Evolutionary conservation across 2,113 vertebrate genomes (phyloP), one percentile per base, ranked within the genome.

Genomic region (Struthio camelus): DNA sequence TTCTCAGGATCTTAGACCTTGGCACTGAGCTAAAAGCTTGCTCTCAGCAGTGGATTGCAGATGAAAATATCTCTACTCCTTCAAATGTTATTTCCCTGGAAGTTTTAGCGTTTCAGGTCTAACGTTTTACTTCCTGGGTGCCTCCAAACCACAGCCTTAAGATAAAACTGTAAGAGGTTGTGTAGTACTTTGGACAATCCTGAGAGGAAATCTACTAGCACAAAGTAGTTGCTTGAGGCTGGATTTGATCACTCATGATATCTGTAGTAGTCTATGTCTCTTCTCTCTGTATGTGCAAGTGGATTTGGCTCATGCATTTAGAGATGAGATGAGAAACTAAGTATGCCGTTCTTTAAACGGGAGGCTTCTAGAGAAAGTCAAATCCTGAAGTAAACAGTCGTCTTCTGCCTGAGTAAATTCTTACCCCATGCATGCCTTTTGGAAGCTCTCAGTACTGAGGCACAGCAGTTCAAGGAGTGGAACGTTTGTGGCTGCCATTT

Each of bases 11-110:
- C 84, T 94, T 87, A 78, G 73, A 93, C 85, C 89, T 56, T 53
- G 80, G 80, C 46, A 73, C 87, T 59, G 64, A 82, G 87, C 92
- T 93, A 20, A 94, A 97, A 95, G 83, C 81, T 94, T 69, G 28
- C 62, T 95, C 89, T 94, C 87, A 71, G 91, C 90, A 76, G 95
- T 82, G 71, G 76, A 51, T 80, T 73, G 79, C 44, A 94, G 80
- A 82, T 90, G 84, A 94, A 92, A 93, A 92, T 80, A 80, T 58
- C 40, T n/a, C 89, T 95, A 80, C 40, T 95, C 36, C 76, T 94
- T 96, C 91, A 95, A 86, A 93, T 69, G 40, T 65, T 83, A 81
- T 93, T 94, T 73, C 53, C n/a, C 38, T 96, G 65, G 58, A 94
- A 75, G 85, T 83, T 85, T 87, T 42, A 89, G 25, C 36, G 70